Evolutionary conservation across 2,797 vertebrate species (phyloP).

Genomic region (Gambelia wislizenii): DNA sequence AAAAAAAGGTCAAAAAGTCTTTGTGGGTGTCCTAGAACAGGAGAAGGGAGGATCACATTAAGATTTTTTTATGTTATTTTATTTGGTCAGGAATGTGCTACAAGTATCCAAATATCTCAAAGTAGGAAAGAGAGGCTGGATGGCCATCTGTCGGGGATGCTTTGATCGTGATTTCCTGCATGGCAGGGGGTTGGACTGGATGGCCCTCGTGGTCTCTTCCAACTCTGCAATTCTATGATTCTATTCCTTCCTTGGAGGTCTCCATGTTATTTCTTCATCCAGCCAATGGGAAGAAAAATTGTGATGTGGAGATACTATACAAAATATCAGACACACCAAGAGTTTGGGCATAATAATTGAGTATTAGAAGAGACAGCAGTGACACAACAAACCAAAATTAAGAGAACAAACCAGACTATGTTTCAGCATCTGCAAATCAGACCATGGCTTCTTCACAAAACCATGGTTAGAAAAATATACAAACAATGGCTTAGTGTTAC

Average conservation of each 20-base stretch:
- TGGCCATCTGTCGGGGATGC: too few species aligned
- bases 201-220: too few species aligned
- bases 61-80: too few species aligned
- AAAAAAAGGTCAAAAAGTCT: background rate
- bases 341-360: background rate
- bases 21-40: background rate
- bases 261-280: background rate
- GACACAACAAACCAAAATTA: background rate
- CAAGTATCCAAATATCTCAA: background rate
- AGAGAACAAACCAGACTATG: background rate
- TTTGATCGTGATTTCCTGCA: too few species aligned
- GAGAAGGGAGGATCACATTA: background rate
- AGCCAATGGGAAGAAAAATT: background rate
- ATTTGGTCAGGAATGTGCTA: background rate
- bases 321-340: background rate
- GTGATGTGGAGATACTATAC: background rate
- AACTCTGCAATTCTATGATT: too few species aligned
- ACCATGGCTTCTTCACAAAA: background rate
- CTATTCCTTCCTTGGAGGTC: too few species aligned
- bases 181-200: too few species aligned
- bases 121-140: background rate
- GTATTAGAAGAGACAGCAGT: background rate
- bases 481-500: background rate
- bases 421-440: background rate
- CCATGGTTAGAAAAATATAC: background rate